Conservation (phyloP, 2,797 vertebrate species). For the Heteromormyrus szaboi region DNA sequence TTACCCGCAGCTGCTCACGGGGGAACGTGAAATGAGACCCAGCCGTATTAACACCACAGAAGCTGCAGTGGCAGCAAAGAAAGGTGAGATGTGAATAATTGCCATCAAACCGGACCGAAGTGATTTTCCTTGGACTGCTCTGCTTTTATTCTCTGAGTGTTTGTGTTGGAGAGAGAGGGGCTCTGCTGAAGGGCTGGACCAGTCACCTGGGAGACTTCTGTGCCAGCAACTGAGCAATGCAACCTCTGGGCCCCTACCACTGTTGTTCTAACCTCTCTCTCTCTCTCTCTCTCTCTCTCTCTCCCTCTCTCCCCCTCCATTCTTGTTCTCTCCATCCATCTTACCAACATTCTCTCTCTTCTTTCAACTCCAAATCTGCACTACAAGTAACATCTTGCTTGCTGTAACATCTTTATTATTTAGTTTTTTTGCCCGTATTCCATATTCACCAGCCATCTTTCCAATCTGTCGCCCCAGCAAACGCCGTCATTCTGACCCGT, state of each 20-base stretch:
- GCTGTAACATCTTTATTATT: constrained; percentile 21
- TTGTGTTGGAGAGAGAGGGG: constrained; percentile 63
- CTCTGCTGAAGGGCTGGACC: constrained; percentile 66
- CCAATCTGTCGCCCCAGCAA: background rate
- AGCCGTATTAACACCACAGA: constrained; percentile 63
- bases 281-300: constrained; percentile 17
- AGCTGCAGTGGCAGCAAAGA: constrained; percentile 46
- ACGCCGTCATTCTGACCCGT: background rate
- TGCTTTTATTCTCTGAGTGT: constrained; percentile 71
- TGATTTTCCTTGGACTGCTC: constrained; percentile 72
- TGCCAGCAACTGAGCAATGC: constrained; percentile 67
- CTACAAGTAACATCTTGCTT: background rate
- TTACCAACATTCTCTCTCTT: background rate
- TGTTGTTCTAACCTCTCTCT: constrained; percentile 65
- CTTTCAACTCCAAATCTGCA: background rate
- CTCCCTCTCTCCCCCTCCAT: constrained; percentile 21
- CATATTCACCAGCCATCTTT: background rate
- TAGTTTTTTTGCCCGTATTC: constrained; percentile 8
- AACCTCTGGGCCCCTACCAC: constrained; percentile 55
- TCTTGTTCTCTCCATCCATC: background rate
- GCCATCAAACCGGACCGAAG: constrained; percentile 65
- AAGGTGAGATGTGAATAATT: constrained; percentile 64
- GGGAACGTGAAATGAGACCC: constrained; percentile 34
- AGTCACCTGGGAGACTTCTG: constrained; percentile 54
- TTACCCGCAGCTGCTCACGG: constrained; percentile 38